Evolutionary conservation across 1,140 invertebrate species (phyloP), one percentile per base, ranked within the genome.

Genomic region (Meteorus sp.): DNA sequence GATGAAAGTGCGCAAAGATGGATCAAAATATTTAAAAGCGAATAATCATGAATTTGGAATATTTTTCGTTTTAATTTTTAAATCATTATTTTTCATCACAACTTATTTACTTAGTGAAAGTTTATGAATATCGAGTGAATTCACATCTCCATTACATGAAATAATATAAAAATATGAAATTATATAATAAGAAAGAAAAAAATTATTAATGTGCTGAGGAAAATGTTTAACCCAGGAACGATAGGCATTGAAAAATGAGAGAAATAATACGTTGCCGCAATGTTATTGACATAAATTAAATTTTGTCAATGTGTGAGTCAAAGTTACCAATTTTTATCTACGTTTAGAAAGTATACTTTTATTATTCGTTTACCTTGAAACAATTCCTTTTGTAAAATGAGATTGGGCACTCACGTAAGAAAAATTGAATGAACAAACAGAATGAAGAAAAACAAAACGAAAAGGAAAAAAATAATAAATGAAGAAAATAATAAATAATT

Each of bases 301-400:
- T 78, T n/a, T n/a, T 75, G 74, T 72, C 74, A 77, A 77, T 72
- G 74, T 76, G 75, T 78, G 77, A 78, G 74, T 79, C 70, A 74
- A 76, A 78, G 75, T 79, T 80, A 78, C 75, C 77, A 78, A 75
- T 79, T 77, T 79, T 71, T 78, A 77, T 62, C 69, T 77, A 75
- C 67, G 73, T 78, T 78, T 77, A 78, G 71, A 65, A 73, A 74
- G 62, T 57, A 57, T 48, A 60, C 47, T 78, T 76, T 76, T 73
- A 76, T 77, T 75, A 68, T 77, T 76, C 66, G 67, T 79, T 79
- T 76, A 77, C 65, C 68, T 76, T 78, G 69, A 70, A 33, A 76
- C 65, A 71, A 75, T 75, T 78, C 70, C 67, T 76, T 79, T 78
- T 78, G 65, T 77, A 77, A 78, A 52, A 61, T 76, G 71, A 78